A percentile compares a stretch with the other conserved stretches of the same genome.
Conservation (phyloP, 2,888 invertebrate genomes). For the Dysmachus trigonus region DNA sequence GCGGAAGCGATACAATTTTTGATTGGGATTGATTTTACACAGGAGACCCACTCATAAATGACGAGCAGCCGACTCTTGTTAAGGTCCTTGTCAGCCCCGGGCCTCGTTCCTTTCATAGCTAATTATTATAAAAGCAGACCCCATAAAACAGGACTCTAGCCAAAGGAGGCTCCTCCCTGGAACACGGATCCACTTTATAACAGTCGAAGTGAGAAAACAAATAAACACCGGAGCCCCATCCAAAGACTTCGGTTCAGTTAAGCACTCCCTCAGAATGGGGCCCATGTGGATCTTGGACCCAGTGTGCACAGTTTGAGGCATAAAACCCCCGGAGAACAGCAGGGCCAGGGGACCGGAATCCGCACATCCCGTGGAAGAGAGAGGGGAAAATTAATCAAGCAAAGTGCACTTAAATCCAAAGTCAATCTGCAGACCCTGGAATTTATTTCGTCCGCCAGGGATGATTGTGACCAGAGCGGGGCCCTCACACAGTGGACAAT, state of each 20-base stretch:
- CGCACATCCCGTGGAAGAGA: neutral
- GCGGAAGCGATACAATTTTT: neutral
- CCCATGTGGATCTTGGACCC: neutral
- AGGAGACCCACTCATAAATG: neutral
- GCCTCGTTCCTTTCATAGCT: neutral
- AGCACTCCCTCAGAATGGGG: neutral
- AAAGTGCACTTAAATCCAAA: conserved; percentile 49
- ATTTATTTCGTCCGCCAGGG: conserved; percentile 41
- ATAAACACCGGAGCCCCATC: neutral
- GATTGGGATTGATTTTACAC: neutral
- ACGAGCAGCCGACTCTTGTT: neutral
- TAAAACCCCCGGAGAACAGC: no score
- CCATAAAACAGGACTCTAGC: neutral
- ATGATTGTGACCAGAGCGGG: neutral
- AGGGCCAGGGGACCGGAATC: neutral
- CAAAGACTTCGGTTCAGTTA: neutral
- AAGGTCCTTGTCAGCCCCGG: neutral
- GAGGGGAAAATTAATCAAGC: conserved; percentile 47
- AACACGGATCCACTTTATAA: neutral
- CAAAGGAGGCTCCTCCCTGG: neutral
- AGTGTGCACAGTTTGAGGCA: neutral
- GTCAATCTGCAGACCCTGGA: conserved; percentile 46
- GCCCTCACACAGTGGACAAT: conserved; percentile 25
- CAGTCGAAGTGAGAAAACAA: conserved; percentile 7
- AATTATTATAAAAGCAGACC: neutral